Evolutionary conservation across 2,113 vertebrate species (phyloP).

Genomic region (Apteryx mantelli): DNA sequence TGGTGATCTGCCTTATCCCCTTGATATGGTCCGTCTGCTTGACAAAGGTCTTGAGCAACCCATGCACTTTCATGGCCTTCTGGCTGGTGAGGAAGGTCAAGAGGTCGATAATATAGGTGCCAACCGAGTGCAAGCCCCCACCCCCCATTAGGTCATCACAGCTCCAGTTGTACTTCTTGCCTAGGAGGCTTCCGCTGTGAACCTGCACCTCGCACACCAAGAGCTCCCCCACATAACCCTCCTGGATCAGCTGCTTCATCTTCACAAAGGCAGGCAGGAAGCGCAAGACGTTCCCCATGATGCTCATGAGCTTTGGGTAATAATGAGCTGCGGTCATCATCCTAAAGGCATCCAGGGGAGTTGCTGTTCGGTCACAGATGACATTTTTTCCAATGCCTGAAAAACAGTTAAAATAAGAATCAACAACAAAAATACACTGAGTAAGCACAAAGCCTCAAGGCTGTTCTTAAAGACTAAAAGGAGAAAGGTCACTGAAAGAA

Average conservation of each 20-base stretch:
- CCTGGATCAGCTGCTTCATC: conserved; percentile 96
- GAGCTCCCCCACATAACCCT: conserved; percentile 94
- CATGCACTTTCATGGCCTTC: conserved; percentile 92
- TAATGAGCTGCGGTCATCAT: conserved; percentile 99
- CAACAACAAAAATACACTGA: not conserved
- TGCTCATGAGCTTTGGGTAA: conserved; percentile 98
- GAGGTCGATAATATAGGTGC: conserved; percentile 98
- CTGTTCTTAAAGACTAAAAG: not conserved
- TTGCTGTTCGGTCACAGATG: conserved; percentile 96
- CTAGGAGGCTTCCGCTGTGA: conserved; percentile 94
- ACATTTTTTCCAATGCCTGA: conserved; percentile 97
- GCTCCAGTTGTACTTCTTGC: conserved; percentile 99
- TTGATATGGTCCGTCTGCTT: conserved; percentile 97
- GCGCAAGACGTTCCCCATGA: conserved; percentile 97
- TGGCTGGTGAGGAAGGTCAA: conserved; percentile 94
- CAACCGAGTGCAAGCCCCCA: conserved; percentile 94
- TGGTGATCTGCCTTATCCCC: conserved; percentile 98
- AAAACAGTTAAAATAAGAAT: not conserved
- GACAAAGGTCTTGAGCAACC: conserved; percentile 96
- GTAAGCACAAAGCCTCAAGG: not conserved
- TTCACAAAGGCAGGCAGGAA: conserved; percentile 94
- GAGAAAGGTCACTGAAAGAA: not conserved
- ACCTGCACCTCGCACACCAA: conserved; percentile 97
- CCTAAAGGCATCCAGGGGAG: conserved; percentile 94
- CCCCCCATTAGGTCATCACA: conserved; percentile 98